Conservation (phyloP, 53 echinoderm and acorn worm species). For the Mesocentrotus franciscanus region DNA sequence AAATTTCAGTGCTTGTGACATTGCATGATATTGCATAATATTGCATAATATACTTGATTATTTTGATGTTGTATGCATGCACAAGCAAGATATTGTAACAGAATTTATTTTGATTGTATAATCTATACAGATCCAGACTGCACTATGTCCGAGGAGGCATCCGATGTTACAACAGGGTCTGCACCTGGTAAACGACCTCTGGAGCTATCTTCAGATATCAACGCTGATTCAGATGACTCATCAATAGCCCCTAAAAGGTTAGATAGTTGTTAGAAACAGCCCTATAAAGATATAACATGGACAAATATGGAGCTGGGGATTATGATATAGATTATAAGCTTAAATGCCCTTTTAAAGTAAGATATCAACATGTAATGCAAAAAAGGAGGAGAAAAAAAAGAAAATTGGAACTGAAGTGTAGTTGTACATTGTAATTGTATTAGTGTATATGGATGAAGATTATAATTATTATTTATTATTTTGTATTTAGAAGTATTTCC, state of each 20-base stretch:
- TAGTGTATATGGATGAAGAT: no score
- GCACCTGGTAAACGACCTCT: conserved; percentile 67
- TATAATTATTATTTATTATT: no score
- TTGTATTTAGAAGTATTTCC: no score
- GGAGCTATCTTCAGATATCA: conserved; percentile 31
- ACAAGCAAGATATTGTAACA: background rate
- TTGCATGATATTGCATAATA: no score
- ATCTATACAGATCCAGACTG: background rate
- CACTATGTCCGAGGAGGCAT: conserved; percentile 64
- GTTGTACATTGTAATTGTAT: no score
- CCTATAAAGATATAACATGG: background rate
- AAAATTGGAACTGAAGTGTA: background rate
- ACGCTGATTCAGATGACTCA: conserved; percentile 63
- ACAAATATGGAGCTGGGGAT: background rate
- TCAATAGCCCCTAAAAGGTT: conserved; percentile 57
- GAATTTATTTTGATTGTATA: background rate
- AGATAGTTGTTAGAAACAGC: background rate
- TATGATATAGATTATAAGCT: background rate
- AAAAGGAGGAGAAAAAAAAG: background rate
- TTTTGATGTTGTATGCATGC: background rate
- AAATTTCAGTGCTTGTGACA: no score
- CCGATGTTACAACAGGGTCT: conserved; percentile 40
- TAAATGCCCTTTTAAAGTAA: background rate
- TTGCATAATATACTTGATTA: no score
- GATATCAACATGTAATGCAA: background rate